Evolutionary conservation across 1,140 invertebrate species (phyloP).

Genomic region (Drosophila burlai): DNA sequence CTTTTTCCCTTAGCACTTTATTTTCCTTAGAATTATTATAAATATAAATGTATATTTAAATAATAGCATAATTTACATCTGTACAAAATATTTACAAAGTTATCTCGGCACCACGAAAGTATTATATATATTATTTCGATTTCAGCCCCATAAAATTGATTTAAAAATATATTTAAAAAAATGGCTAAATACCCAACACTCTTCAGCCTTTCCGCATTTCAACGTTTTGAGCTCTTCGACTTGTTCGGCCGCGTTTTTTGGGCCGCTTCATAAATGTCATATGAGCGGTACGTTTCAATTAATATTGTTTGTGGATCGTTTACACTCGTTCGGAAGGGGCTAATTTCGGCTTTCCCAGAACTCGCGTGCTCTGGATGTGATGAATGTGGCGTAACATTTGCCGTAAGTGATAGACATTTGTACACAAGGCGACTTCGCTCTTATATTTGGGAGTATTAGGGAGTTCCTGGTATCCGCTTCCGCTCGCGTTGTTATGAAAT

Average conservation of each 20-base stretch:
- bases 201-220: neutral
- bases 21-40: too few relatives aligned
- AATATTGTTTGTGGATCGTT: constrained; percentile 71
- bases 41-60: too few relatives aligned
- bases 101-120: neutral
- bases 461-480: constrained; percentile 23
- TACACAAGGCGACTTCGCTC: constrained; percentile 13
- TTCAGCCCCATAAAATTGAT: too few relatives aligned
- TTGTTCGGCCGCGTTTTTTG: constrained; percentile 25
- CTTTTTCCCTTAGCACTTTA: neutral
- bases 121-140: too few relatives aligned
- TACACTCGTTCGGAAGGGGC: constrained; percentile 22
- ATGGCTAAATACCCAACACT: constrained; percentile 3
- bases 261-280: constrained; percentile 79
- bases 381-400: constrained; percentile 67
- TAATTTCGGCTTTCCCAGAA: constrained; percentile 52
- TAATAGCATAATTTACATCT: too few relatives aligned
- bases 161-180: neutral
- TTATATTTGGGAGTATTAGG: constrained; percentile 1
- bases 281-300: constrained; percentile 77
- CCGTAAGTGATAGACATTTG: constrained; percentile 66
- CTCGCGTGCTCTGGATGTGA: constrained; percentile 56
- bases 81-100: neutral
- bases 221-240: constrained; percentile 13
- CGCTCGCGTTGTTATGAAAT: constrained; percentile 50